Evolutionary conservation across 2,113 vertebrate species (phyloP), one percentile per base, ranked within the genome.

Genomic region (Dipodomys merriami): DNA sequence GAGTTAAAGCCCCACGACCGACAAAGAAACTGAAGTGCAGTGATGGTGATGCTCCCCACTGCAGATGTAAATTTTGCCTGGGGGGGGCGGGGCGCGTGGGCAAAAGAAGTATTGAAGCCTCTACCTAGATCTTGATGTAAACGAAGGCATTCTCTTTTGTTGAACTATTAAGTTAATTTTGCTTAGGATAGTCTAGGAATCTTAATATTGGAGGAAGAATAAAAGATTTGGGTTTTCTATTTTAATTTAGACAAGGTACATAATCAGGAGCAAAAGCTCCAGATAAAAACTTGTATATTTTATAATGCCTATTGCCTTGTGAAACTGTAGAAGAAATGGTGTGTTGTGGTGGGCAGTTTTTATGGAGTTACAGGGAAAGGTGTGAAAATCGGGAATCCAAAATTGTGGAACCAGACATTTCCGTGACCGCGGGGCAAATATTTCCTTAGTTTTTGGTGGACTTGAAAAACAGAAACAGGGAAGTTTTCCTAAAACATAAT

Each of bases 231-330:
- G 18, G 13, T 27, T 12, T 49, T 89, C 64, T 22, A 86, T 93
- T 91, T 93, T 87, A 86, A 93, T 91, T 93, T 87, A 83, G 88
- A 35, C 10, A 85, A 91, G 46, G 30, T 60, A 71, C 60, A 84
- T 57, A 4, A 13, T 74, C 22, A 57, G 30, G 33, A 69, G n/a
- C 69, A 73, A 60, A 33, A 74, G n/a, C 64, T n/a, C 44, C 27
- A 85, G 62, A 85, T 5, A 81, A 57, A 83, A 33, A 3, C 33
- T 39, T 88, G 23, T 62, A 71, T 69, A 74, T 33, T 91, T 93
- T 92, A 77, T 83, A 72, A 35, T 53, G 83, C n/a, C 72, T 76
- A 79, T 39, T 46, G 77, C 39, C 68, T 49, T 2, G 8, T 68
- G 67, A 94, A 94, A 71, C 39, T 71, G 4, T 35, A 69, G 82